Evolutionary conservation across 1,140 invertebrate species (phyloP).

Genomic region (Leptestheria dahalacensis): DNA sequence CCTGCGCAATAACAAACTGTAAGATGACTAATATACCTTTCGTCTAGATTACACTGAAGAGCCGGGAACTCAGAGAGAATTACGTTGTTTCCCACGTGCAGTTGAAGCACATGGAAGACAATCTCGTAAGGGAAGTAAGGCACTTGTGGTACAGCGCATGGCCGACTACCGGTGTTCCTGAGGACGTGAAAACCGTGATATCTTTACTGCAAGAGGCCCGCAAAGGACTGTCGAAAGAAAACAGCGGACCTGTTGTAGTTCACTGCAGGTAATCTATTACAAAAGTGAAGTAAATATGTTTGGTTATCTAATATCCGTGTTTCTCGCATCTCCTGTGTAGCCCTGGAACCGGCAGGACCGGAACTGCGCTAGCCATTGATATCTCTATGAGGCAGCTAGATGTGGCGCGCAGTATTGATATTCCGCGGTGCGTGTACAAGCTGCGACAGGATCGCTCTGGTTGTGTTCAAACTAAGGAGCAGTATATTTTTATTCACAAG

Average conservation of each 20-base stretch:
- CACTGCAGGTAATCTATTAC: constrained; percentile 43
- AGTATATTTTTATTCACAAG: constrained; percentile 52
- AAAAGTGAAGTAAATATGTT: no score
- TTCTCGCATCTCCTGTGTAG: constrained; percentile 30
- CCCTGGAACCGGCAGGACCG: constrained; percentile 76
- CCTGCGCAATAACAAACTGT: not conserved
- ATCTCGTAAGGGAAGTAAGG: constrained; percentile 64
- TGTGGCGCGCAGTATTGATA: constrained; percentile 40
- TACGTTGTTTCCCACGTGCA: constrained; percentile 72
- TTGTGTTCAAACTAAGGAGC: constrained; percentile 63
- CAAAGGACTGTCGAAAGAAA: constrained; percentile 28
- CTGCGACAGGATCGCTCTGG: constrained; percentile 75
- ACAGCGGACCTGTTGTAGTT: constrained; percentile 55
- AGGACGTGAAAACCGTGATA: constrained; percentile 60
- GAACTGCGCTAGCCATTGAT: constrained; percentile 73
- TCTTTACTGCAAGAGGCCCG: constrained; percentile 67
- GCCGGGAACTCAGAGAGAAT: constrained; percentile 73
- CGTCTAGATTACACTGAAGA: constrained; percentile 64
- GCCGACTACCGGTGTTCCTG: constrained; percentile 65
- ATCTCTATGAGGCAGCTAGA: constrained; percentile 47
- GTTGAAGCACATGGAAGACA: constrained; percentile 64
- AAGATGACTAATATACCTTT: not conserved
- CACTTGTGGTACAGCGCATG: constrained; percentile 81
- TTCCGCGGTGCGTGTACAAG: constrained; percentile 65
- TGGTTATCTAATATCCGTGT: no score